Conservation (phyloP, 2,888 invertebrate species). For the Tachina grossa region DNA sequence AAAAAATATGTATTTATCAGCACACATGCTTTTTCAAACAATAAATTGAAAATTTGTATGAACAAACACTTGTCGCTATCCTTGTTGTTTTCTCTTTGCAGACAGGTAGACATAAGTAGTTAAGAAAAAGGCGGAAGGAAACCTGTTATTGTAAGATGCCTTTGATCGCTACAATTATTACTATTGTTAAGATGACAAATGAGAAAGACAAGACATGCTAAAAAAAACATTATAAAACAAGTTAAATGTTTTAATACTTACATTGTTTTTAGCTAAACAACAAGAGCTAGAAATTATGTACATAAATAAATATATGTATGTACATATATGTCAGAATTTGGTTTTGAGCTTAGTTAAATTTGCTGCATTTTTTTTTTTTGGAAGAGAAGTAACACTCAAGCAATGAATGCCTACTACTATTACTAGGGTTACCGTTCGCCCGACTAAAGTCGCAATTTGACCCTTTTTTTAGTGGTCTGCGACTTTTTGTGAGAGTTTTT, state of each 20-base stretch:
- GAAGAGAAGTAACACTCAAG: too few species aligned
- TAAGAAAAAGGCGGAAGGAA: slow-evolving; percentile 45
- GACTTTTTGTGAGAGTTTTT: too few species aligned
- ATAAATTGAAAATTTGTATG: slow-evolving; percentile 54
- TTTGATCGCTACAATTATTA: slow-evolving; percentile 10
- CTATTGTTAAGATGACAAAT: background rate
- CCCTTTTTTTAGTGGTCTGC: too few species aligned
- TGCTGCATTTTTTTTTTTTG: too few species aligned
- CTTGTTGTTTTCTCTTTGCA: slow-evolving; percentile 12
- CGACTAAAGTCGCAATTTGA: too few species aligned
- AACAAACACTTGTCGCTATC: slow-evolving; percentile 66
- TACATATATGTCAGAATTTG: too few species aligned
- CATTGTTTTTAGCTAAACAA: too few species aligned
- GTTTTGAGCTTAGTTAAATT: too few species aligned
- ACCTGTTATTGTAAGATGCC: slow-evolving; percentile 50
- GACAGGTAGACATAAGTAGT: slow-evolving; percentile 21
- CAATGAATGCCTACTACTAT: too few species aligned
- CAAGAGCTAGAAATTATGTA: too few species aligned
- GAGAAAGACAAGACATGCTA: background rate
- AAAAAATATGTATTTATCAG: slow-evolving; percentile 27
- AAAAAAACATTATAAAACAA: slow-evolving; percentile 29
- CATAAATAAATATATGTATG: too few species aligned
- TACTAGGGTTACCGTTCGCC: too few species aligned
- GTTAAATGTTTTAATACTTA: background rate
- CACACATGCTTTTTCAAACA: slow-evolving; percentile 49